Evolutionary conservation across 1,140 invertebrate genomes (phyloP).

Genomic region (Drosophila biarmipes): DNA sequence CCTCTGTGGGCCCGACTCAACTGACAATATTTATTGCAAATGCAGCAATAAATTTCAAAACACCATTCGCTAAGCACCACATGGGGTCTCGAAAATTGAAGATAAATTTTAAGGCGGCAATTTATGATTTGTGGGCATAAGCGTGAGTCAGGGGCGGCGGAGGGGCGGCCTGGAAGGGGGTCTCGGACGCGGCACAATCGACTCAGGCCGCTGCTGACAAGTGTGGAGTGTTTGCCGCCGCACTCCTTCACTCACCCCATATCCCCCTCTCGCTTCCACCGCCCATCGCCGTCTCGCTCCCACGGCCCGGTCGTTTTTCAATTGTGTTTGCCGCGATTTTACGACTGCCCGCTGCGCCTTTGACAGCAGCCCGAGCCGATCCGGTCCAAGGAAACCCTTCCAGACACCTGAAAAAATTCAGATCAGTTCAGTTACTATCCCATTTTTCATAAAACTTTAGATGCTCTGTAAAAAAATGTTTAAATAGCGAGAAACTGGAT

Average conservation of each 20-base stretch:
- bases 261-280: constrained; percentile 5
- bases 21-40: constrained; percentile 85
- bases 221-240: constrained; percentile 81
- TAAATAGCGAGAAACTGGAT: neutral
- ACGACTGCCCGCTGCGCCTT: constrained; percentile 70
- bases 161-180: neutral
- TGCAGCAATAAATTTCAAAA: constrained; percentile 85
- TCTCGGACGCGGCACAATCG: constrained; percentile 2
- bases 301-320: constrained; percentile 54
- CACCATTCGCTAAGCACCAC: constrained; percentile 84
- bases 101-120: constrained; percentile 85
- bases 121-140: constrained; percentile 84
- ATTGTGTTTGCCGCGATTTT: constrained; percentile 76
- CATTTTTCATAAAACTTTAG: too few relatives aligned
- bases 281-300: constrained; percentile 6
- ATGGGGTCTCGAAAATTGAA: constrained; percentile 85
- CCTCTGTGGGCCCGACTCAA: constrained; percentile 41
- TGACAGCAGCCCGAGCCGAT: constrained; percentile 60
- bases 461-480: too few relatives aligned
- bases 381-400: constrained; percentile 18
- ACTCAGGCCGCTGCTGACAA: constrained; percentile 64
- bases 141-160: constrained; percentile 46
- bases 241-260: constrained; percentile 72
- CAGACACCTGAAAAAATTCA: neutral
- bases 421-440: too few relatives aligned